A percentile compares a stretch with the other conserved stretches of the same genome.
These are phyloP conservation scores for Linnaemya tessellans DNA, from an alignment of 2,888 invertebrate genomes.

Conservation along the genomic window DNA sequence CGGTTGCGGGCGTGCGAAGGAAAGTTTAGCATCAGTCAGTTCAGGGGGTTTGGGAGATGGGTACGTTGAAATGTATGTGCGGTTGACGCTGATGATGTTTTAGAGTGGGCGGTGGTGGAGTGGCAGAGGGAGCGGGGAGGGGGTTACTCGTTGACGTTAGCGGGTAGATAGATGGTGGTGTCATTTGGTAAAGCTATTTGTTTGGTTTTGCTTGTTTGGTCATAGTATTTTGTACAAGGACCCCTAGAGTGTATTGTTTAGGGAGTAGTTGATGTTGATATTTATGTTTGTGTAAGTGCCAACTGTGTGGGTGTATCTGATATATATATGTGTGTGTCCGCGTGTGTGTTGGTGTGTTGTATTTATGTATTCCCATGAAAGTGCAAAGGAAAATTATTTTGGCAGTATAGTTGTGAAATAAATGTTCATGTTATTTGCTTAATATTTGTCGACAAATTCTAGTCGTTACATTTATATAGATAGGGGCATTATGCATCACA, in stretches of 20 bases:
- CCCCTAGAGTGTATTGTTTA: slow-evolving; percentile 50
- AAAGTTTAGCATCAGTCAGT: not conserved
- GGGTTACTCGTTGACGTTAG: not conserved
- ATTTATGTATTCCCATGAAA: not conserved
- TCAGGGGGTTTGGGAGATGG: slow-evolving; percentile 28
- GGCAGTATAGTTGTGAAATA: slow-evolving; percentile 61
- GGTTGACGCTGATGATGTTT: slow-evolving; percentile 1
- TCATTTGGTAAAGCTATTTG: slow-evolving; percentile 49
- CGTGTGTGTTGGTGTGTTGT: not conserved
- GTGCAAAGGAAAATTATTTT: slow-evolving; percentile 49
- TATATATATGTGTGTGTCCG: not conserved
- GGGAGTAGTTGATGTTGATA: slow-evolving; percentile 52
- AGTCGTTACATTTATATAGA: slow-evolving; percentile 25
- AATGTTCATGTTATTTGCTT: slow-evolving; percentile 54
- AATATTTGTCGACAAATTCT: slow-evolving; percentile 61
- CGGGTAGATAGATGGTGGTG: slow-evolving; percentile 15
- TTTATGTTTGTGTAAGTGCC: slow-evolving; percentile 10
- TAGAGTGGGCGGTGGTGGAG: not conserved
- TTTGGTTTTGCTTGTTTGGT: slow-evolving; percentile 54
- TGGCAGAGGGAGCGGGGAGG: not conserved
- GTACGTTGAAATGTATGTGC: slow-evolving; percentile 36
- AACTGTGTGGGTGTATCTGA: slow-evolving; percentile 17
- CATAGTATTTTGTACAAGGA: slow-evolving; percentile 48
- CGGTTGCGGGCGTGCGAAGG: not conserved
- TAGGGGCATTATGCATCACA: slow-evolving; percentile 20